Conservation (phyloP, 1,140 invertebrate species). For the Micrasema longulum region DNA sequence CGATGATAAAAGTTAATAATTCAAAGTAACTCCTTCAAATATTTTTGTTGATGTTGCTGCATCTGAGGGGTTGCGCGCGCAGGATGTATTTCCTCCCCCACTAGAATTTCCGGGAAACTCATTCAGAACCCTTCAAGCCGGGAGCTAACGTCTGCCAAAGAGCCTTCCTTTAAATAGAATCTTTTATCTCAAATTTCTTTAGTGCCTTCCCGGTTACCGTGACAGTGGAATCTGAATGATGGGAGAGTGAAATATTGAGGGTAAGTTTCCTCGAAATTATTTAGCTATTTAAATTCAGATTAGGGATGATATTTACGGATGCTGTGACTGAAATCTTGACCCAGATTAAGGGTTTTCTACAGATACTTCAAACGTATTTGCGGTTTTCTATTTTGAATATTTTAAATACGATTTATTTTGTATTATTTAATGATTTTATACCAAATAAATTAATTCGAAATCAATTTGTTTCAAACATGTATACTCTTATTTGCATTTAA, state of each 20-base stretch:
- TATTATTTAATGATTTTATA: no score
- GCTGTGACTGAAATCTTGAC: background rate
- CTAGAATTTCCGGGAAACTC: constrained; percentile 47
- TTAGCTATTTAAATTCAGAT: background rate
- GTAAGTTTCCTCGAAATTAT: background rate
- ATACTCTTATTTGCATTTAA: no score
- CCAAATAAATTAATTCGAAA: no score
- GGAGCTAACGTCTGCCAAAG: constrained; percentile 52
- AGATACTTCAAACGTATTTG: no score
- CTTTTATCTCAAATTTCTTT: constrained; percentile 2
- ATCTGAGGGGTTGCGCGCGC: constrained; percentile 21
- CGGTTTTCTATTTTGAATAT: no score
- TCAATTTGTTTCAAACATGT: no score
- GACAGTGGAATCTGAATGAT: background rate
- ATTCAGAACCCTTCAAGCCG: constrained; percentile 23
- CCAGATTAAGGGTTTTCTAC: no score
- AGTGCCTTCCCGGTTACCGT: background rate
- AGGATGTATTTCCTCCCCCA: constrained; percentile 50
- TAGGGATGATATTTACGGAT: background rate
- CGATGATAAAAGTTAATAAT: background rate
- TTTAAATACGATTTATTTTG: no score
- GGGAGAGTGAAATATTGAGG: background rate
- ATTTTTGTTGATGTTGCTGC: background rate
- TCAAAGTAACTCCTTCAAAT: background rate
- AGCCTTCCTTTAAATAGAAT: constrained; percentile 31